phyloP scores from a whole-genome alignment of 2,113 vertebrate species.

The Rhinoderma darwinii region DNA sequence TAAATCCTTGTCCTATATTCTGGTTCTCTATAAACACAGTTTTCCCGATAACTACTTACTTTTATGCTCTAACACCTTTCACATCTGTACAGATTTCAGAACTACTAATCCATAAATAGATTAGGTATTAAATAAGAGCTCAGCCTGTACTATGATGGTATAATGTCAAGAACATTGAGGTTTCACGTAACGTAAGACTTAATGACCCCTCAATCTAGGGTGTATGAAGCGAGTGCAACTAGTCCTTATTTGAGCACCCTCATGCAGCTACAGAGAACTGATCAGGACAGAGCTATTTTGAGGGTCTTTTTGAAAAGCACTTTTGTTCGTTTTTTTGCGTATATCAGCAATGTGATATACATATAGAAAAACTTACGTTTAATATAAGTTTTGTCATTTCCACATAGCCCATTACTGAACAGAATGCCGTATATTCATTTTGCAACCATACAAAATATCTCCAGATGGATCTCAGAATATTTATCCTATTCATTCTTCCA shows the following conservation, averaged over 20 bases:
- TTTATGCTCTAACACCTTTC: not conserved
- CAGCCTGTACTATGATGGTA: not conserved
- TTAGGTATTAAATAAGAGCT: not conserved
- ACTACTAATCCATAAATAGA: not conserved
- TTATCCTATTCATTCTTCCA: not conserved
- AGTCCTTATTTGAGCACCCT: not conserved
- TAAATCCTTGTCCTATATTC: conserved; percentile 1
- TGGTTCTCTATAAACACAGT: not conserved
- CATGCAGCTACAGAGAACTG: too few relatives aligned
- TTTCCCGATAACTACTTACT: not conserved
- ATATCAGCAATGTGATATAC: too few relatives aligned
- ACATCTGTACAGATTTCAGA: not conserved
- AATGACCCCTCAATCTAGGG: not conserved
- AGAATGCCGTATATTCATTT: not conserved
- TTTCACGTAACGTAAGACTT: not conserved
- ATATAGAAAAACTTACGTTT: too few relatives aligned
- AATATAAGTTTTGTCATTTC: not conserved
- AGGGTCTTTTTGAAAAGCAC: not conserved
- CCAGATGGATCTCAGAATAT: not conserved
- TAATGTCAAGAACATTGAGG: not conserved
- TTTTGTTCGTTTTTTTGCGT: too few relatives aligned
- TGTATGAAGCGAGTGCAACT: not conserved
- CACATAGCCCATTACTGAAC: not conserved
- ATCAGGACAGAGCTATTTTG: not conserved
- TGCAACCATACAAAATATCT: not conserved